Conservation (phyloP, 2,113 vertebrate species). For the Heloderma charlesbogerti region DNA sequence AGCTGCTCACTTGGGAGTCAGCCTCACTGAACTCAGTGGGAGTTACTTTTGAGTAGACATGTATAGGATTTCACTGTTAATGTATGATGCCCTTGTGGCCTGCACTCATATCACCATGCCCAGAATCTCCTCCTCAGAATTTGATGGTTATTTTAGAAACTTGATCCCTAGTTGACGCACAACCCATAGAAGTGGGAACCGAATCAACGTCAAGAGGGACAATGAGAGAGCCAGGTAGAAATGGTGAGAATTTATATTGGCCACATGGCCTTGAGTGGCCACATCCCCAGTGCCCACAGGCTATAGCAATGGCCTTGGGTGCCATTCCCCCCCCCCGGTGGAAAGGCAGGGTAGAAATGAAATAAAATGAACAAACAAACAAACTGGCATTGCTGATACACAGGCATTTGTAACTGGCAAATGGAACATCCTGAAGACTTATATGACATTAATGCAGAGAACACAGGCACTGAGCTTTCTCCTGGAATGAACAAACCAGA, state of each 20-base stretch:
- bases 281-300: background rate
- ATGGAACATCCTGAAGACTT: background rate
- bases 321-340: too few relatives aligned
- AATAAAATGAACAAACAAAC: too few relatives aligned
- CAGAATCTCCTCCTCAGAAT: background rate
- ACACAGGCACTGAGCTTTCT: slow-evolving; percentile 45
- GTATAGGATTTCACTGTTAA: background rate
- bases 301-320: too few relatives aligned
- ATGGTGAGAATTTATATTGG: background rate
- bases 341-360: too few relatives aligned
- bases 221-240: background rate
- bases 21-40: background rate
- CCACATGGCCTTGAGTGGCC: background rate
- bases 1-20: background rate
- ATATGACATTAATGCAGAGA: background rate
- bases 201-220: background rate
- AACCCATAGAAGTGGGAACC: background rate
- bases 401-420: background rate
- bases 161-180: background rate
- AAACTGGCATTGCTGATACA: background rate
- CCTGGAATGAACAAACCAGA: slow-evolving; percentile 25
- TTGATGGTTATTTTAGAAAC: background rate
- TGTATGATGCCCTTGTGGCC: background rate
- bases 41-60: background rate
- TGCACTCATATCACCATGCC: background rate